Evolutionary conservation across 2,888 invertebrate species (phyloP), one percentile per base, ranked within the genome.

Genomic region (Sminthurides aquaticus): DNA sequence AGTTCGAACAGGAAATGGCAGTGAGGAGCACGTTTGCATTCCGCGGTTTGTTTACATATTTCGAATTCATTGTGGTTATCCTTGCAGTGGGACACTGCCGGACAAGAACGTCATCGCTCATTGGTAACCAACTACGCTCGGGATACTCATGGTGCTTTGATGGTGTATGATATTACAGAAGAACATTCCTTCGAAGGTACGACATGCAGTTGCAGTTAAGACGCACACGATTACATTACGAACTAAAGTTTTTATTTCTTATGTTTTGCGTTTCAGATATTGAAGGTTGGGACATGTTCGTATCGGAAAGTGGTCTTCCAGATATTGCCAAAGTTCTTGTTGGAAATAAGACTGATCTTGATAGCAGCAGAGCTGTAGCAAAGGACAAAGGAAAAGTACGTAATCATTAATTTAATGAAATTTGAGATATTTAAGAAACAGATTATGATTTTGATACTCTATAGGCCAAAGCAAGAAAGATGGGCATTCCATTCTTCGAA

Each of bases 401-500:
- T 25, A 55, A 49, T 57, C 5, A n/a, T n/a, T n/a, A n/a, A n/a
- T n/a, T n/a, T n/a, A n/a, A n/a, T 26, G n/a, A 55, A 52, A 20
- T 15, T 24, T 11, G 26, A 2, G 25, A 22, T 55, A 24, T 55
- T 24, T 3, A 56, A 22, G 2, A 24, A 2, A 26, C 56, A 56
- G 25, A 24, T n/a, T 56, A 25, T 56, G 25, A 56, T 15, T 22
- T 22, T 5, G 2, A 24, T 56, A 11, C 27, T 1, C 64, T 67
- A 5, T 27, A 67, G 67, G 49, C 49, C n/a, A 24, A 63, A 20
- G 64, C 67, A 22, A 24, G 56, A 3, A 67, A 67, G 22, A 54
- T 64, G 1, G 86, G 88, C 49, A 86, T 89, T 75, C 88, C 90
- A 0, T 86, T 88, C 77, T 90, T 92, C 65, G 93, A 94, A 80